Conservation (phyloP, 2,797 vertebrate species). For the Clarias platycephalus region DNA sequence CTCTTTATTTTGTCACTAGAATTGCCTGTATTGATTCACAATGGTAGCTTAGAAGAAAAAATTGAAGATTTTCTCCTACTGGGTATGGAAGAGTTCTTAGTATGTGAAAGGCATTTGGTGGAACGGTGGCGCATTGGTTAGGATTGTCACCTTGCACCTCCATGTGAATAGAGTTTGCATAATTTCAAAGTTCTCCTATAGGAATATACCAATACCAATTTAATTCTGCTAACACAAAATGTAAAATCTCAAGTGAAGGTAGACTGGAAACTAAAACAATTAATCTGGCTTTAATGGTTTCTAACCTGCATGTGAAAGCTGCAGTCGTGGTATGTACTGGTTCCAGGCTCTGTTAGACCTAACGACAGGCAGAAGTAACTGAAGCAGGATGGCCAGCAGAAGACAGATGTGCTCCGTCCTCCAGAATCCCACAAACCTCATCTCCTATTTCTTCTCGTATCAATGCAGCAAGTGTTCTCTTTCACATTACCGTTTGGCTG, state of each 20-base stretch:
- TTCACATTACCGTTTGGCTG: constrained; percentile 54
- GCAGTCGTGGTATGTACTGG: constrained; percentile 52
- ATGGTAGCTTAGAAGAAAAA: neutral
- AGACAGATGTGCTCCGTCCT: constrained; percentile 20
- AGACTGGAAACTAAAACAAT: neutral
- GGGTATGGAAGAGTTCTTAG: neutral
- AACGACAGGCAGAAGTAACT: constrained; percentile 18
- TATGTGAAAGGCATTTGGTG: neutral
- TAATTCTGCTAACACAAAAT: neutral
- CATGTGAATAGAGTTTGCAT: neutral
- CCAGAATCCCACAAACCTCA: constrained; percentile 47
- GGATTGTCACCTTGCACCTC: neutral
- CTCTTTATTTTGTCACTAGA: neutral
- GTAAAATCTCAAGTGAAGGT: neutral
- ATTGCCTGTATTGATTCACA: neutral
- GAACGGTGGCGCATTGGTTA: neutral
- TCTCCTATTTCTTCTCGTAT: constrained; percentile 45
- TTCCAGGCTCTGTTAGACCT: constrained; percentile 21
- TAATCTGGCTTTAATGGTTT: neutral
- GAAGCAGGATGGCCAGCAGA: constrained; percentile 41
- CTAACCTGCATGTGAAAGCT: constrained; percentile 58
- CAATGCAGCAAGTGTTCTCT: constrained; percentile 40
- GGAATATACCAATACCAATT: neutral
- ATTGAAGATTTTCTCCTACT: neutral
- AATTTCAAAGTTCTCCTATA: neutral